Evolutionary conservation across 2,888 invertebrate genomes (phyloP), one percentile per base, ranked within the genome.

Genomic region (Caenorhabditis sp.): DNA sequence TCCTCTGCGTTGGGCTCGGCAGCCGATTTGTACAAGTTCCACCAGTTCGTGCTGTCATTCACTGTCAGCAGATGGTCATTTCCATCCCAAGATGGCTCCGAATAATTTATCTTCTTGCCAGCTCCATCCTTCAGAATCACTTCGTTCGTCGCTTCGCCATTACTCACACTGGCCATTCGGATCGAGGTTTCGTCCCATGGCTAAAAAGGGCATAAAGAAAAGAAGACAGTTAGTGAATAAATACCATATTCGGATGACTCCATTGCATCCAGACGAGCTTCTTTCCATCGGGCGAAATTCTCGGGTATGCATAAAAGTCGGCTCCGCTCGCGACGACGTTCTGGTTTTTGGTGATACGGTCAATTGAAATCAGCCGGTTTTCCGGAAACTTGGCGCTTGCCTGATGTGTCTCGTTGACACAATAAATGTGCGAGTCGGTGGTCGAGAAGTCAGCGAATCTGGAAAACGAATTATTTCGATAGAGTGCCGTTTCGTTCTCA

Each of bases 161-260:
- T 61, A 35, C 77, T 65, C 41, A 80, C 26, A 43, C 89, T 87
- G 11, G 89, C 90, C 35, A 86, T 73, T 82, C 86, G 87, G 35
- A 90, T 80, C 43, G 89, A 88, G 15, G 90, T 90, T 65, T 86
- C 89, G 79, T 90, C 90, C 90, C 90, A 90, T 0, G 90, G 90
- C 90, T 90, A 68, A 17, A 85, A 86, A 22, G 35, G 13, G 2
- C 41, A n/a, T 15, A 6, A 26, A 20, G 15, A 13, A 53, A 35
- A 17, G 15, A 35, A 37, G 1, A 53, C 8, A 17, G n/a, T 11
- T 17, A 5, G 4, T 27, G 27, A 5, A 2, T 17, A 35, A 37
- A 39, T 72, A 90, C 90, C 91, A 91, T 91, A 80, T 90, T 90
- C 4, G 90, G 90, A 81, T 90, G 90, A 62, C 89, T 87, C 91